These are phyloP conservation scores for Dysmachus trigonus DNA, from an alignment of 2,888 invertebrate genomes.

Conservation along the genomic window DNA sequence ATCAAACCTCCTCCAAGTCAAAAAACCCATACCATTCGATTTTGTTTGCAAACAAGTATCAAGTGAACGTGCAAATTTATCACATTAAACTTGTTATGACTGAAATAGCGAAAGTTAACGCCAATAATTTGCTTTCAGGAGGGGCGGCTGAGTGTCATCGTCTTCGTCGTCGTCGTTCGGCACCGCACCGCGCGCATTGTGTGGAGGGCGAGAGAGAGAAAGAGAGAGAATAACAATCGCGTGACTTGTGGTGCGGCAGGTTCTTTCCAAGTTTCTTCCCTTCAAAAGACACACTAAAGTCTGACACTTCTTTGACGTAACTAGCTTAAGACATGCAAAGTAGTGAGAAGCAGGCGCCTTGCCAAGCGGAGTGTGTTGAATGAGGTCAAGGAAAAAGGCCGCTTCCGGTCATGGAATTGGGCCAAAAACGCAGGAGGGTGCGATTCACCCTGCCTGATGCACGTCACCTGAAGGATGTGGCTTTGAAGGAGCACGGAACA, in stretches of 20 bases:
- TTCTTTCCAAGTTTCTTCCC: slow-evolving; percentile 12
- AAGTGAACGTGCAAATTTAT: slow-evolving; percentile 38
- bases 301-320: slow-evolving; percentile 27
- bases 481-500: not conserved
- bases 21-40: not conserved
- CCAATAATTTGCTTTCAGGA: slow-evolving; percentile 42
- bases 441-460: slow-evolving; percentile 22
- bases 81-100: slow-evolving; percentile 34
- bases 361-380: not conserved
- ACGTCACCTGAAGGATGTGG: not conserved
- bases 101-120: slow-evolving; percentile 39
- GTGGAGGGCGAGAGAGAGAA: not conserved
- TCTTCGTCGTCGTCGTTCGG: not conserved
- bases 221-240: not conserved
- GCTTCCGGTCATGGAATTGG: slow-evolving; percentile 18
- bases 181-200: not conserved
- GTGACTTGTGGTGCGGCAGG: slow-evolving; percentile 9
- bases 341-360: not conserved
- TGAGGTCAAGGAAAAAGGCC: slow-evolving; percentile 11
- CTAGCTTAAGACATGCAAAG: slow-evolving; percentile 19
- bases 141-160: slow-evolving; percentile 21
- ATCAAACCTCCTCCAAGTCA: not conserved
- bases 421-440: slow-evolving; percentile 23
- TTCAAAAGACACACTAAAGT: not conserved
- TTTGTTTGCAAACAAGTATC: not conserved